phyloP scores from a whole-genome alignment of 2,888 invertebrate genomes.

The Philopedon plagiatum region DNA sequence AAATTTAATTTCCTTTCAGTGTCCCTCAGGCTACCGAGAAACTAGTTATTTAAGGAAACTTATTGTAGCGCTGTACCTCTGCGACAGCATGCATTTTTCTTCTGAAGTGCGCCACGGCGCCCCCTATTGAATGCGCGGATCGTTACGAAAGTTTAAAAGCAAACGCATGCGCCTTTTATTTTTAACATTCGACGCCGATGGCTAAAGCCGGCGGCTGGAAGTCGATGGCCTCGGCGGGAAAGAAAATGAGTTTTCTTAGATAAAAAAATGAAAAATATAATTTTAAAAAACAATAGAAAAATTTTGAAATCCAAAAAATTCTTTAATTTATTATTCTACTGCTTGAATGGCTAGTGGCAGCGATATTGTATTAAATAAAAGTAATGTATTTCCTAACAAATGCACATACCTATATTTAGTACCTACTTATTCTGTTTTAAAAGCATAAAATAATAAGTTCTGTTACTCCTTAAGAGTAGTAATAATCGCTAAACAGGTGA shows the following conservation, averaged over 20 bases:
- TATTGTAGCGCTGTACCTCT: slow-evolving; percentile 66
- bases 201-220: not conserved
- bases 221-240: slow-evolving; percentile 6
- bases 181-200: slow-evolving; percentile 22
- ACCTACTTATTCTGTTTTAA: too few species aligned
- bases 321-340: too few species aligned
- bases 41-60: slow-evolving; percentile 50
- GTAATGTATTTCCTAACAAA: too few species aligned
- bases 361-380: too few species aligned
- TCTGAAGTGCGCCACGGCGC: slow-evolving; percentile 68
- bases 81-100: slow-evolving; percentile 70
- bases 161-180: slow-evolving; percentile 46
- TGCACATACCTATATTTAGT: too few species aligned
- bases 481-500: too few species aligned
- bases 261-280: slow-evolving; percentile 29
- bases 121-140: slow-evolving; percentile 67
- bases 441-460: too few species aligned
- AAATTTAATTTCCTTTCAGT: slow-evolving; percentile 5
- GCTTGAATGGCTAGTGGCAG: too few species aligned
- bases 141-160: slow-evolving; percentile 65
- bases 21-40: slow-evolving; percentile 15
- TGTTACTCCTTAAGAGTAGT: too few species aligned
- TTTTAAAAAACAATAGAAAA: slow-evolving; percentile 13
- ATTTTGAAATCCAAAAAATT: not conserved
- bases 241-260: slow-evolving; percentile 27